Conservation (phyloP, 2,797 vertebrate species). For the Darevskia mixta region DNA sequence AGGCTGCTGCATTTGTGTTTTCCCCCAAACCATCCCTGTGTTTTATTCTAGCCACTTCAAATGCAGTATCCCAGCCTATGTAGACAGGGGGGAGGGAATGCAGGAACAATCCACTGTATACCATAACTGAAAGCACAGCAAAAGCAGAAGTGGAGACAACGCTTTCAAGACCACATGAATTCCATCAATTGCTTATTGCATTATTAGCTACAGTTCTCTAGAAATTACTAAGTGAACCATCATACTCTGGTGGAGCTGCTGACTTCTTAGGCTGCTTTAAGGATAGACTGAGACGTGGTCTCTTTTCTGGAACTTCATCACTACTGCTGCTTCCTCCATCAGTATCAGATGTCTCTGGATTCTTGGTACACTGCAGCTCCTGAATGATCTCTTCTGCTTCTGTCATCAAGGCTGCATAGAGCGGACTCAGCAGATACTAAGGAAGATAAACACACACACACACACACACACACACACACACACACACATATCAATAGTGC, state of each 20-base stretch:
- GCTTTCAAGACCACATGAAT: background rate
- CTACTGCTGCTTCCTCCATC: conserved; percentile 72
- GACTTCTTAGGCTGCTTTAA: conserved; percentile 70
- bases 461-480: conserved; percentile 45
- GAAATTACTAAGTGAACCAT: conserved; percentile 49
- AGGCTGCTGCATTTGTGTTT: background rate
- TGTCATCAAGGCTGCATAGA: conserved; percentile 84
- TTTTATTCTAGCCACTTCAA: background rate
- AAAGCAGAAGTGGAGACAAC: conserved; percentile 38
- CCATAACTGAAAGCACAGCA: background rate
- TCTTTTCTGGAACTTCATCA: conserved; percentile 86
- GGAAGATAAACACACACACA: conserved; percentile 55
- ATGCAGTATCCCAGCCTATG: background rate
- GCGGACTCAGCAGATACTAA: conserved; percentile 88
- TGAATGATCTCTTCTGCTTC: conserved; percentile 79
- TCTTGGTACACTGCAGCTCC: conserved; percentile 67
- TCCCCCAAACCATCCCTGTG: background rate
- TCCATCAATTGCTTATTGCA: background rate
- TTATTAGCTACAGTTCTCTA: conserved; percentile 5
- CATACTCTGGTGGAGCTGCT: conserved; percentile 78
- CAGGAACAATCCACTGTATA: too few relatives aligned
- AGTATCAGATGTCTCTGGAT: conserved; percentile 64
- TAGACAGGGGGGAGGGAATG: background rate
- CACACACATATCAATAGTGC: conserved; percentile 41
- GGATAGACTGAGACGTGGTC: conserved; percentile 77